These are phyloP conservation scores for Haliaeetus vocifer DNA, from an alignment of 2,797 vertebrate species.

Conservation along the genomic window DNA sequence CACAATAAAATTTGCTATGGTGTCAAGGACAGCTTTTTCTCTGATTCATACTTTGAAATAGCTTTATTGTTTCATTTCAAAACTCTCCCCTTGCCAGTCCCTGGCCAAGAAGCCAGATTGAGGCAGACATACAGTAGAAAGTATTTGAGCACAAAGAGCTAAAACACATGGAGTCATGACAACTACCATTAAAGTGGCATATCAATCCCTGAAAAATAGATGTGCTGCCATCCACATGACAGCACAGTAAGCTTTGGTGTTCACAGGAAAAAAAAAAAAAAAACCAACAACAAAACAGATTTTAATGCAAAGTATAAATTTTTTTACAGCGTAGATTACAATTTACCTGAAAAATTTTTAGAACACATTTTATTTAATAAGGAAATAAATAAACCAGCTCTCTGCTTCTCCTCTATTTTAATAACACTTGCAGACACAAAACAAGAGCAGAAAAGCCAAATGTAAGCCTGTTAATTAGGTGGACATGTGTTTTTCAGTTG, in stretches of 20 bases:
- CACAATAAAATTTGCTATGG: neutral
- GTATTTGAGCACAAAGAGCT: neutral
- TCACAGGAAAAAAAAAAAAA: neutral
- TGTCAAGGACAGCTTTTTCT: neutral
- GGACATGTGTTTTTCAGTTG: neutral
- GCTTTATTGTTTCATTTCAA: neutral
- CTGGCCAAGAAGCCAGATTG: neutral
- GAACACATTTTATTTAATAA: neutral
- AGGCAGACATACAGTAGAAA: neutral
- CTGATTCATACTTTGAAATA: neutral
- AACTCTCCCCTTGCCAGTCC: neutral
- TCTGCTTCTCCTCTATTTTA: neutral
- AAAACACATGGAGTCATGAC: neutral
- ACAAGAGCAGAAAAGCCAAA: neutral
- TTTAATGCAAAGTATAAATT: neutral
- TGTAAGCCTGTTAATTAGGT: conserved; percentile 48
- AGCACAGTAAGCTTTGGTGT: neutral
- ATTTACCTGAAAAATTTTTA: neutral
- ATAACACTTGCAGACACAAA: neutral
- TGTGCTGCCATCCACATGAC: neutral
- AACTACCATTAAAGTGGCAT: neutral
- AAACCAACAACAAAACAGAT: neutral
- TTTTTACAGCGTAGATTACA: neutral
- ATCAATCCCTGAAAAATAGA: neutral
- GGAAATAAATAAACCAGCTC: neutral